These are phyloP conservation scores for Spongia lamella DNA, from an alignment of 37 sponge, comb jelly and placozoan species.

Conservation along the genomic window DNA sequence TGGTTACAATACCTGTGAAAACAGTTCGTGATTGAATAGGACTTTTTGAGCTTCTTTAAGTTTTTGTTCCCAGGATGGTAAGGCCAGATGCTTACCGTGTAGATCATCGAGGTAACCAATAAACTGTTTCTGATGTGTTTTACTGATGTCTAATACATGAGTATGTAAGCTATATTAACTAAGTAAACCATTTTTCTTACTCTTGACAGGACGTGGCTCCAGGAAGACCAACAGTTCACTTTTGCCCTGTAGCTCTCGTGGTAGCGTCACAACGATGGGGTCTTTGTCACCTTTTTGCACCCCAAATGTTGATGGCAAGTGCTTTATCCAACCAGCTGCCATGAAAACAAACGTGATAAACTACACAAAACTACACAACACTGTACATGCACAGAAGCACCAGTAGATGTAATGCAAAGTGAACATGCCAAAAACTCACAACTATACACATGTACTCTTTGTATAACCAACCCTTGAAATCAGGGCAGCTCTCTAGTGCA, in stretches of 20 bases:
- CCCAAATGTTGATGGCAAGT: slow-evolving; percentile 29
- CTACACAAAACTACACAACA: no score
- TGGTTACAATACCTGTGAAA: slow-evolving; percentile 33
- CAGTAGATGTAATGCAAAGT: no score
- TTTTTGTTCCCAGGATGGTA: slow-evolving; percentile 47
- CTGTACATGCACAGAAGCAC: no score
- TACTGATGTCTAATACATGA: no score
- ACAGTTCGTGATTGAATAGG: slow-evolving; percentile 76
- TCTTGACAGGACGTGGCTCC: slow-evolving; percentile 46
- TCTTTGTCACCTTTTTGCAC: slow-evolving; percentile 30
- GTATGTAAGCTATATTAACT: neutral
- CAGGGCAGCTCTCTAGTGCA: no score
- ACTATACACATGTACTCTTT: no score
- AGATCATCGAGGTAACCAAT: no score
- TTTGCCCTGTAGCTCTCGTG: slow-evolving; percentile 52
- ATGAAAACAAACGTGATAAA: no score
- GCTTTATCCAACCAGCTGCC: neutral
- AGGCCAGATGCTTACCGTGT: neutral
- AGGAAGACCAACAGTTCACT: slow-evolving; percentile 72
- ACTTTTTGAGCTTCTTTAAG: slow-evolving; percentile 63
- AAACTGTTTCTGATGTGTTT: no score
- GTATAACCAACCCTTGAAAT: no score
- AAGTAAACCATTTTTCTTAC: slow-evolving; percentile 12
- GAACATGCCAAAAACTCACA: no score
- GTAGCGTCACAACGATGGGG: slow-evolving; percentile 36